A percentile compares a stretch with the other conserved stretches of the same genome.
Conservation (phyloP, 1,140 invertebrate genomes). For the Drosophila elegans region DNA sequence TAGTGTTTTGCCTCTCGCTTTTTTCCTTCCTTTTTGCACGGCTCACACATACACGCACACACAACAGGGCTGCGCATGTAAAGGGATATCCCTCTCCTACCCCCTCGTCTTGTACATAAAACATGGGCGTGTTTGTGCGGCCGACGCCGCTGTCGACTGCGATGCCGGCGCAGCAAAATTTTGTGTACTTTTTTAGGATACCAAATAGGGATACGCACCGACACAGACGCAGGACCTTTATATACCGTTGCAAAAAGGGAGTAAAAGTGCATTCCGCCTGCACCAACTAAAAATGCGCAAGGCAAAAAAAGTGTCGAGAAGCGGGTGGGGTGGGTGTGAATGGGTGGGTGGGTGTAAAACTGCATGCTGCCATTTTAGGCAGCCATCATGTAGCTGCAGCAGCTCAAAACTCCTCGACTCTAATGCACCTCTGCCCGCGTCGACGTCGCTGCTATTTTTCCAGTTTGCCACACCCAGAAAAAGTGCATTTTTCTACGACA, state of each 20-base stretch:
- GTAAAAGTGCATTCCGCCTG: constrained; percentile 76
- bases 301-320: constrained; percentile 21
- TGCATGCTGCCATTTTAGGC: constrained; percentile 68
- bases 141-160: constrained; percentile 47
- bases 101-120: constrained; percentile 69
- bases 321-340: neutral
- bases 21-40: constrained; percentile 79
- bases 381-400: constrained; percentile 49
- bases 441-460: constrained; percentile 32
- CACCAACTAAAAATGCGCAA: constrained; percentile 77
- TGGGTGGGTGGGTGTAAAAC: constrained; percentile 31
- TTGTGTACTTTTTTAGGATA: constrained; percentile 84
- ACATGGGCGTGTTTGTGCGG: constrained; percentile 82
- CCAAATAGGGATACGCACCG: constrained; percentile 78
- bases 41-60: constrained; percentile 21
- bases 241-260: constrained; percentile 54
- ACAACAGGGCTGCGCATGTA: constrained; percentile 48
- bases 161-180: constrained; percentile 72
- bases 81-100: constrained; percentile 15
- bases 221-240: constrained; percentile 37
- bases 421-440: constrained; percentile 69
- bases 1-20: constrained; percentile 84
- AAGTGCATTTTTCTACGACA: constrained; percentile 78
- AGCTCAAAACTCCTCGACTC: constrained; percentile 37
- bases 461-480: constrained; percentile 79